These are phyloP conservation scores for Epinotia ramella DNA, from an alignment of 2,888 invertebrate species.

Conservation along the genomic window DNA sequence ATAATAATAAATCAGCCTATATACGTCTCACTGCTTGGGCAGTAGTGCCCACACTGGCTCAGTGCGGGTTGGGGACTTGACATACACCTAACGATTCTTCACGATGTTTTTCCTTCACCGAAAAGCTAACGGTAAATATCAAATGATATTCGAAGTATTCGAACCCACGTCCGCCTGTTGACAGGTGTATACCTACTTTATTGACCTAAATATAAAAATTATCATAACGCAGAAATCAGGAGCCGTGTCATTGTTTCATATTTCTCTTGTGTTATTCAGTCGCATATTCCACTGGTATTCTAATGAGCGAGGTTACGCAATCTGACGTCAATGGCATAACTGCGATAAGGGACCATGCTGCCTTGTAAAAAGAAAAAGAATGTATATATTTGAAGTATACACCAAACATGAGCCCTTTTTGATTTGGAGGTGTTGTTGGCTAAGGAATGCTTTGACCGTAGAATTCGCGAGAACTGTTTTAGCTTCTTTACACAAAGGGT, in stretches of 20 bases:
- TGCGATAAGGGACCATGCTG: slow-evolving; percentile 29
- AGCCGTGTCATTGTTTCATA: slow-evolving; percentile 2
- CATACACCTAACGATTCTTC: too few species aligned
- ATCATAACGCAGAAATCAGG: background rate
- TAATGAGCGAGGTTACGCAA: slow-evolving; percentile 20
- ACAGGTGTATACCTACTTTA: too few species aligned
- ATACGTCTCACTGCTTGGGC: too few species aligned
- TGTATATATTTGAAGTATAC: background rate
- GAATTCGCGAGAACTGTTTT: background rate
- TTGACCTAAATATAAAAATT: background rate
- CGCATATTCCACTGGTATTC: slow-evolving; percentile 18
- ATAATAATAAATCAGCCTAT: too few species aligned
- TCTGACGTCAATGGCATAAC: slow-evolving; percentile 42
- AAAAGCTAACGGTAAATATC: too few species aligned
- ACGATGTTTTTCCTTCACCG: too few species aligned
- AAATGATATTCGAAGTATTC: too few species aligned
- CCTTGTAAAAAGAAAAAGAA: background rate
- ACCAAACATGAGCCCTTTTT: background rate
- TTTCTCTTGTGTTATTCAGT: slow-evolving; percentile 12
- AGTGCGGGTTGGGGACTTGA: too few species aligned
- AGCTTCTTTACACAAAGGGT: background rate
- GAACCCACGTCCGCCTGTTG: too few species aligned
- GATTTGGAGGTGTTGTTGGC: background rate
- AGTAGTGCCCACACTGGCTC: too few species aligned
- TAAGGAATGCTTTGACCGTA: background rate